Percentiles rank a stretch among this genome's conserved stretches.
These are phyloP conservation scores for Clavelina lepadiformis DNA, from an alignment of 23 tunicate genomes.

Conservation along the genomic window DNA sequence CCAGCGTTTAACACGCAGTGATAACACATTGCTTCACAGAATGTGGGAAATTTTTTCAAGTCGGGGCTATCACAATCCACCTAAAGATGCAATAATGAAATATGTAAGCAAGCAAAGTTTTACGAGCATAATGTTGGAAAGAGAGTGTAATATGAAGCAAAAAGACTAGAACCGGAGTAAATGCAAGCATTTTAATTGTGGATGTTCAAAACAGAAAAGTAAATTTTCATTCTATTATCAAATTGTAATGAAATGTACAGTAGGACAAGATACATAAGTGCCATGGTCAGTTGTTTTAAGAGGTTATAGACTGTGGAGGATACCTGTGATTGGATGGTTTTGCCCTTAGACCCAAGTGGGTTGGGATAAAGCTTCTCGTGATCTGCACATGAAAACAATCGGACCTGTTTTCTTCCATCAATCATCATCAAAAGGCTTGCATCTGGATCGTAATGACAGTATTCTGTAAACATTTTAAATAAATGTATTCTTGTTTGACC, in stretches of 20 bases:
- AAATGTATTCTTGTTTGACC: too few relatives aligned
- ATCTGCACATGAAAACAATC: slow-evolving; percentile 52
- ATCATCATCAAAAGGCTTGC: slow-evolving; percentile 97
- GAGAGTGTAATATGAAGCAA: too few relatives aligned
- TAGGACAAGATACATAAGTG: too few relatives aligned
- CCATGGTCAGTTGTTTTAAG: too few relatives aligned
- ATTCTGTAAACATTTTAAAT: slow-evolving; percentile 33
- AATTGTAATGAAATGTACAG: too few relatives aligned
- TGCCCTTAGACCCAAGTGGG: slow-evolving; percentile 91
- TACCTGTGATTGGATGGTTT: slow-evolving; percentile 89
- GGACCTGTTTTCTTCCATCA: slow-evolving; percentile 72
- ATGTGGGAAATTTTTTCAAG: slow-evolving; percentile 37
- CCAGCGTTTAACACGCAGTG: slow-evolving; percentile 49
- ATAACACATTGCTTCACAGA: slow-evolving; percentile 36
- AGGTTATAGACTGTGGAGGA: too few relatives aligned
- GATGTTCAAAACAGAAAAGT: too few relatives aligned
- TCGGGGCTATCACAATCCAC: slow-evolving; percentile 74
- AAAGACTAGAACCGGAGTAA: too few relatives aligned
- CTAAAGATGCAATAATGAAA: slow-evolving; percentile 6
- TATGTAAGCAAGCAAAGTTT: neutral
- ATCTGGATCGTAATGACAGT: slow-evolving; percentile 96
- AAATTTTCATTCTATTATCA: too few relatives aligned
- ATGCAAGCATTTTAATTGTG: too few relatives aligned
- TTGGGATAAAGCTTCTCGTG: slow-evolving; percentile 85
- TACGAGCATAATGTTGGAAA: neutral